Evolutionary conservation across 2,888 invertebrate genomes (phyloP), one percentile per base, ranked within the genome.

Genomic region (Drosophila picticornis): DNA sequence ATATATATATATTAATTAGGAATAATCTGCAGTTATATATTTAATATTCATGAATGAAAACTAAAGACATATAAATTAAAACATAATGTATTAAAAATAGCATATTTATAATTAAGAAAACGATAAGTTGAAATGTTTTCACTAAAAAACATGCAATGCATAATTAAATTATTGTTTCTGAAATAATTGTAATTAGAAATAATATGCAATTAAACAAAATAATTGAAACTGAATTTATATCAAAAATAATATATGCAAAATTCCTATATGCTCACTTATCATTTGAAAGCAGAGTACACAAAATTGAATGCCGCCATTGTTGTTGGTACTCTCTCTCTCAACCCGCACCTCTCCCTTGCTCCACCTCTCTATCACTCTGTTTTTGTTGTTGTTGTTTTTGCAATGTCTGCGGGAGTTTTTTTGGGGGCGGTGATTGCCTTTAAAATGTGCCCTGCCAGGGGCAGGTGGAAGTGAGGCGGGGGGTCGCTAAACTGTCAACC

Each of bases 231-330:
- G 29, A 34, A 34, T 34, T 34, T 34, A 34, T 34, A 13, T 31
- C 0, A 32, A 11, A 11, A 32, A 4, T 13, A 16, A 34, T 13
- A 34, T 16, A 0, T 4, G 0, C 5, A 34, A 16, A 34, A 38
- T 16, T 10, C 10, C 6, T 2, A 57, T 31, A 43, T 31, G 4
- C 11, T 19, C 31, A 6, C 7, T 31, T 31, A 13, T 19, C 43
- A 10, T 16, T 16, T 16, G 31, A 16, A 11, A 6, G 22, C 22
- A 57, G 57, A 31, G 43, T 31, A 31, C 2, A 4, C 16, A 84
- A 85, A 88, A 85, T 86, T 86, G 84, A 88, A 85, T 84, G 82
- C 75, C 75, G 86, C 62, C 74, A 68, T 77, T 68, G 72, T 75
- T 80, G 80, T 74, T 67, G n/a, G 13, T 34, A 29, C 9, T 38